These are phyloP conservation scores for Genyomyrus donnyi DNA, from an alignment of 2,113 vertebrate species.

Conservation along the genomic window DNA sequence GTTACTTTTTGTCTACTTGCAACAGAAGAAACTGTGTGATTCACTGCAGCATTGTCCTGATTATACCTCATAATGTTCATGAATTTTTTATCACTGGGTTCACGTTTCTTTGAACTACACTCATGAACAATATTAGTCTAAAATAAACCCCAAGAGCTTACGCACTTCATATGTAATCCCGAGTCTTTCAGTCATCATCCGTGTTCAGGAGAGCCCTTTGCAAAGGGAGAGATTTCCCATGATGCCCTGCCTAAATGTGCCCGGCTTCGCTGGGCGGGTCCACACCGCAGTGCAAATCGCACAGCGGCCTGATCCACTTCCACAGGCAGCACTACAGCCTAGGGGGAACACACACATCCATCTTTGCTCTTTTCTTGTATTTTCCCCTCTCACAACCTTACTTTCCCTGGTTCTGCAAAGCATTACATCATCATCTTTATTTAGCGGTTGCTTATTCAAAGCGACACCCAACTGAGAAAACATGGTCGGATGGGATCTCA, in stretches of 20 bases:
- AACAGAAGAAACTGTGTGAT: background rate
- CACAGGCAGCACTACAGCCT: background rate
- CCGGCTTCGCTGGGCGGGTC: background rate
- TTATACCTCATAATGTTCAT: background rate
- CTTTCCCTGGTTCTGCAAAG: background rate
- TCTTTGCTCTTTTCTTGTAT: background rate
- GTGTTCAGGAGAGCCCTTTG: background rate
- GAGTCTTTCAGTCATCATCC: background rate
- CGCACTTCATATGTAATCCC: background rate
- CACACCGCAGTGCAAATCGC: background rate
- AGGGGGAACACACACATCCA: background rate
- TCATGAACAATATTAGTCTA: background rate
- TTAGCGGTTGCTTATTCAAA: background rate
- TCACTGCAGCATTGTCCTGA: background rate
- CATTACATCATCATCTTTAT: background rate
- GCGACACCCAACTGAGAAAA: background rate
- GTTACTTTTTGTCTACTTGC: background rate
- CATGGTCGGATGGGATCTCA: background rate
- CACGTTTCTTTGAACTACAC: background rate
- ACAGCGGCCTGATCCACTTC: background rate
- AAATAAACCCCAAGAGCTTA: background rate
- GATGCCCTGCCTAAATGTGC: background rate
- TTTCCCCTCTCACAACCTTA: background rate
- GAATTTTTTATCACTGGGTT: background rate
- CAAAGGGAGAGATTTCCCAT: background rate